These are phyloP conservation scores for Myotis yumanensis DNA, from an alignment of 2,113 vertebrate genomes.

Conservation along the genomic window DNA sequence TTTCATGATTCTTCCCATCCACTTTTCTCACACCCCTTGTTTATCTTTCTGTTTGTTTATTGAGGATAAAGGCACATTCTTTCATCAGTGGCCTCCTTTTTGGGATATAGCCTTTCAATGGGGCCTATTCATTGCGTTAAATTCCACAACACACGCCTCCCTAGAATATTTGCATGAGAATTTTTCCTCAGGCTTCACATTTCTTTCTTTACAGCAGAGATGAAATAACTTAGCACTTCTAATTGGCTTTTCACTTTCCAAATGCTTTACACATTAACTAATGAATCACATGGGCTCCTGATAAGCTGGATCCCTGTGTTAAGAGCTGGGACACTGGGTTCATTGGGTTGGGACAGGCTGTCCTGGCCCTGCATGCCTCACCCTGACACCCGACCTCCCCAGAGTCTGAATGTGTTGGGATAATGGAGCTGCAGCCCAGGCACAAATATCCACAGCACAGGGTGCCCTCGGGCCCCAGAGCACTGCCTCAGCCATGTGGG, in stretches of 20 bases:
- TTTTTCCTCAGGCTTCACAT: slow-evolving; percentile 45
- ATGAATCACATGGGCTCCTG: slow-evolving; percentile 49
- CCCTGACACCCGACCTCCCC: background rate
- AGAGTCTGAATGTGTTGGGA: background rate
- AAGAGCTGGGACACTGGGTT: background rate
- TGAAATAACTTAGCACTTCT: slow-evolving; percentile 61
- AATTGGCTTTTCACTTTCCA: slow-evolving; percentile 62
- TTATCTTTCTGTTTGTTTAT: slow-evolving; percentile 36
- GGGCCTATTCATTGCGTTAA: slow-evolving; percentile 1
- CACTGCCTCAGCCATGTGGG: background rate
- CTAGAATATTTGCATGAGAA: slow-evolving; percentile 52
- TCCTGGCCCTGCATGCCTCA: background rate
- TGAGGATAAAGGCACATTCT: slow-evolving; percentile 2
- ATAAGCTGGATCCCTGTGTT: background rate
- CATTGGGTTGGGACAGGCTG: slow-evolving; percentile 23
- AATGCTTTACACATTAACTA: slow-evolving; percentile 67
- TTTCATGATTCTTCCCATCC: background rate
- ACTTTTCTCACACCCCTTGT: background rate
- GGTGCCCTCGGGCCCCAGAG: background rate
- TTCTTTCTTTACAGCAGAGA: slow-evolving; percentile 42
- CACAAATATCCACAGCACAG: background rate
- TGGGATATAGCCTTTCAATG: background rate
- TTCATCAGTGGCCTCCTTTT: background rate
- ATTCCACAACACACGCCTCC: slow-evolving; percentile 1
- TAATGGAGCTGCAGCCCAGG: background rate